phyloP scores from a whole-genome alignment of 2,113 vertebrate species.

The Amphiprion percula region DNA sequence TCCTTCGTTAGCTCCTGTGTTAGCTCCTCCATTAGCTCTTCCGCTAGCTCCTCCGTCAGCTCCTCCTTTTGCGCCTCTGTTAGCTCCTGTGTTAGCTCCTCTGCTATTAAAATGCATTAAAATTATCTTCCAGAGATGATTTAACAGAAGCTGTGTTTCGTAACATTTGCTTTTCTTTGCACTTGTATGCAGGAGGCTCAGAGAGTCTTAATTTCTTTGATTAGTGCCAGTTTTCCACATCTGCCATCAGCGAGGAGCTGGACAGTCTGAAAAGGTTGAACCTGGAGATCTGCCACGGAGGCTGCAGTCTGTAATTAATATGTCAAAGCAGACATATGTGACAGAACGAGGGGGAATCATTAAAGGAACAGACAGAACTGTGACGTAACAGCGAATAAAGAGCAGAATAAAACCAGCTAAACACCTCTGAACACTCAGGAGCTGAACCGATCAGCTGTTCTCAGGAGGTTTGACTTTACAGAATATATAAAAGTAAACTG shows the following conservation, averaged over 20 bases:
- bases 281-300: constrained; percentile 29
- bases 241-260: constrained; percentile 10
- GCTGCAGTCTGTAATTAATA: constrained; percentile 33
- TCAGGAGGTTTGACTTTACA: too few species aligned
- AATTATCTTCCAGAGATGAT: not conserved
- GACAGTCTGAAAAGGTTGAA: constrained; percentile 33
- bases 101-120: not conserved
- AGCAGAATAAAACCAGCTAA: too few species aligned
- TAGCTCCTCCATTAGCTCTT: too few species aligned
- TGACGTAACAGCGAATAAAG: constrained; percentile 5
- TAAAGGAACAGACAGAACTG: constrained; percentile 17
- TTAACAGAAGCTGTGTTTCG: constrained; percentile 5
- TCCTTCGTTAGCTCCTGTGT: too few species aligned
- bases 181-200: not conserved
- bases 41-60: too few species aligned
- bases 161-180: not conserved
- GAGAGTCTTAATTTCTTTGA: constrained; percentile 16
- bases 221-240: constrained; percentile 19
- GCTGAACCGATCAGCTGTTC: too few species aligned
- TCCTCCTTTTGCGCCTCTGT: too few species aligned
- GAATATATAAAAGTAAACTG: too few species aligned
- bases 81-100: too few species aligned
- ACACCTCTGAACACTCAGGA: too few species aligned
- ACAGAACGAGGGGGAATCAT: constrained; percentile 17
- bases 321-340: constrained; percentile 29